Evolutionary conservation across 2,797 vertebrate genomes (phyloP).

Genomic region (Sparus aurata): DNA sequence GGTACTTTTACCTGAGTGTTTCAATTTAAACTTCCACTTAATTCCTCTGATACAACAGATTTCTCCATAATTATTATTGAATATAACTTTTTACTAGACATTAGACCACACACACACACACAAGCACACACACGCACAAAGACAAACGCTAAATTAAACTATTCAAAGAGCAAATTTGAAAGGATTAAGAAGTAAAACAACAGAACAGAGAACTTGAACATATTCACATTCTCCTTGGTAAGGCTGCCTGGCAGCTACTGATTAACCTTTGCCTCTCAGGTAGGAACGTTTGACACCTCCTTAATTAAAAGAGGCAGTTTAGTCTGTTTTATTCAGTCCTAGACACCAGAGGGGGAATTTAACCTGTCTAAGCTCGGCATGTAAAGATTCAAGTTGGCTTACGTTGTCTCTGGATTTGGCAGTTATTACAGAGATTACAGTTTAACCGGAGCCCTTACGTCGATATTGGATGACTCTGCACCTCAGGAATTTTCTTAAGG

Average conservation of each 20-base stretch:
- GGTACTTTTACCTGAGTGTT: neutral
- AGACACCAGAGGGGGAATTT: neutral
- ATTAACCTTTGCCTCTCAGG: neutral
- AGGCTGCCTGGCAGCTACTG: neutral
- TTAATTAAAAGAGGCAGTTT: conserved; percentile 18
- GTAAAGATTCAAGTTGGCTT: neutral
- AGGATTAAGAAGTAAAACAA: neutral
- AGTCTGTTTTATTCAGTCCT: neutral
- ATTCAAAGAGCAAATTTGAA: neutral
- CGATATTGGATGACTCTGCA: too few species aligned
- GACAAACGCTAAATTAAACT: too few species aligned
- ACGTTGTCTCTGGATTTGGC: neutral
- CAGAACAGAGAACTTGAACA: neutral
- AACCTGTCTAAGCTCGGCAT: neutral
- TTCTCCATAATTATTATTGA: too few species aligned
- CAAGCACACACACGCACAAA: too few species aligned
- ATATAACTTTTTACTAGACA: too few species aligned
- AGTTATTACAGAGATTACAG: neutral
- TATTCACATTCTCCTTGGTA: neutral
- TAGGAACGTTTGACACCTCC: neutral
- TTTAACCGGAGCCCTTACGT: neutral
- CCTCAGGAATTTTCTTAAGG: neutral
- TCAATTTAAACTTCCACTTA: neutral
- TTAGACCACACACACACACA: too few species aligned
- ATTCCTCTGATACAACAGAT: neutral